These are phyloP conservation scores for Cherax quadricarinatus DNA, from an alignment of 1,140 invertebrate genomes.

Conservation along the genomic window DNA sequence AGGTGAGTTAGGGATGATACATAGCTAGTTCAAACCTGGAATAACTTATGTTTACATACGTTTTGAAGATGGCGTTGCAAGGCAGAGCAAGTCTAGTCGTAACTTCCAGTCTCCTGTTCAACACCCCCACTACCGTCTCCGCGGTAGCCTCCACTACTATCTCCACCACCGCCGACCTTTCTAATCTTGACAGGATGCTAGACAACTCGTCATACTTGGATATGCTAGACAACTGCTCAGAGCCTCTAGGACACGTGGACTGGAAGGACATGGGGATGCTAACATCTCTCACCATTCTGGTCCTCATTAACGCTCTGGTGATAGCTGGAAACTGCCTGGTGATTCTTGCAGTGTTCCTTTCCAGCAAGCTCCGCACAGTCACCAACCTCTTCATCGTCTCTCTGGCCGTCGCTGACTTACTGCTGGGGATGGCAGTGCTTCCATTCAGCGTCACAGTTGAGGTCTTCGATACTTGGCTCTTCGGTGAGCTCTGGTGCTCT, in stretches of 20 bases:
- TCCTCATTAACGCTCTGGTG: conserved; percentile 90
- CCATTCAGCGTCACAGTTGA: conserved; percentile 72
- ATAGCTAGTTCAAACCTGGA: background rate
- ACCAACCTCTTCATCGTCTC: conserved; percentile 97
- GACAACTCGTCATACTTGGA: conserved; percentile 30
- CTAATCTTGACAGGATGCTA: conserved; percentile 10
- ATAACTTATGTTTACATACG: background rate
- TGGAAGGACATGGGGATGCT: conserved; percentile 87
- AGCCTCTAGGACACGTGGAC: conserved; percentile 84
- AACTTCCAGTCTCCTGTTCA: background rate
- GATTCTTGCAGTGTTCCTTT: conserved; percentile 92
- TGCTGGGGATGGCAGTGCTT: conserved; percentile 93
- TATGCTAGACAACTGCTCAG: conserved; percentile 80
- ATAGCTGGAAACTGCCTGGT: conserved; percentile 93
- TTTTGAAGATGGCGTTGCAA: background rate
- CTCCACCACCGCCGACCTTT: background rate
- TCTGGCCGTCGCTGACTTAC: conserved; percentile 92
- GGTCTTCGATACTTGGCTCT: conserved; percentile 90
- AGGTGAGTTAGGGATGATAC: too few relatives aligned
- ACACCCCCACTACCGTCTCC: background rate
- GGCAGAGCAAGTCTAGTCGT: background rate
- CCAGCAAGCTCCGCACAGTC: conserved; percentile 90
- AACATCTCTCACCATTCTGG: conserved; percentile 85
- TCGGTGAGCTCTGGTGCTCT: conserved; percentile 93
- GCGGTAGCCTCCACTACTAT: background rate